These are phyloP conservation scores for Leptinotarsa peninsularis DNA, from an alignment of 2,888 invertebrate genomes.

Conservation along the genomic window DNA sequence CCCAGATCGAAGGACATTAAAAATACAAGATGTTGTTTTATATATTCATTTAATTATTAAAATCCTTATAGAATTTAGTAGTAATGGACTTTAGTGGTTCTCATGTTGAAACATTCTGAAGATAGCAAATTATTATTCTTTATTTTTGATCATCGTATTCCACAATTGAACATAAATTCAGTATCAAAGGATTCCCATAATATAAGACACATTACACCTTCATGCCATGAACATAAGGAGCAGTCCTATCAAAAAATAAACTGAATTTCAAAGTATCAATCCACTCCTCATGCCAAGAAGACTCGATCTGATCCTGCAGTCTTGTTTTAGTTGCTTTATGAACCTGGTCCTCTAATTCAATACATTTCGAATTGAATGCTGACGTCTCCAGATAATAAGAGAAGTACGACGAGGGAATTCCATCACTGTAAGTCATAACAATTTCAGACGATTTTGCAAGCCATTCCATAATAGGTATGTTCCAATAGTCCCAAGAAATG, in stretches of 20 bases:
- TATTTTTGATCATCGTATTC: too few species aligned
- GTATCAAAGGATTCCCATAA: not conserved
- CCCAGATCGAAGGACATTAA: too few species aligned
- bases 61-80: too few species aligned
- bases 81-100: too few species aligned
- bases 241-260: slow-evolving; percentile 37
- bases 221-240: slow-evolving; percentile 40
- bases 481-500: slow-evolving; percentile 66
- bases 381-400: slow-evolving; percentile 54
- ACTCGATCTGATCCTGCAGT: slow-evolving; percentile 64
- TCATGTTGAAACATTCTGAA: too few species aligned
- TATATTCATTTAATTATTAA: too few species aligned
- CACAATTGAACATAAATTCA: too few species aligned
- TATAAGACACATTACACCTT: slow-evolving; percentile 35
- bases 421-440: slow-evolving; percentile 50
- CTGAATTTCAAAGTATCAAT: slow-evolving; percentile 56
- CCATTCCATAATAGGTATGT: slow-evolving; percentile 63
- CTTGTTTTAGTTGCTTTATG: slow-evolving; percentile 63
- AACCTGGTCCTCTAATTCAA: slow-evolving; percentile 61
- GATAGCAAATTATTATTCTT: too few species aligned
- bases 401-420: slow-evolving; percentile 41
- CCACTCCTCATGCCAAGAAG: slow-evolving; percentile 66
- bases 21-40: too few species aligned
- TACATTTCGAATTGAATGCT: slow-evolving; percentile 54
- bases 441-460: slow-evolving; percentile 59